Percentiles rank a stretch among this genome's conserved stretches.
Conservation (phyloP, 2,888 invertebrate genomes). For the Drosophila picticornis region DNA sequence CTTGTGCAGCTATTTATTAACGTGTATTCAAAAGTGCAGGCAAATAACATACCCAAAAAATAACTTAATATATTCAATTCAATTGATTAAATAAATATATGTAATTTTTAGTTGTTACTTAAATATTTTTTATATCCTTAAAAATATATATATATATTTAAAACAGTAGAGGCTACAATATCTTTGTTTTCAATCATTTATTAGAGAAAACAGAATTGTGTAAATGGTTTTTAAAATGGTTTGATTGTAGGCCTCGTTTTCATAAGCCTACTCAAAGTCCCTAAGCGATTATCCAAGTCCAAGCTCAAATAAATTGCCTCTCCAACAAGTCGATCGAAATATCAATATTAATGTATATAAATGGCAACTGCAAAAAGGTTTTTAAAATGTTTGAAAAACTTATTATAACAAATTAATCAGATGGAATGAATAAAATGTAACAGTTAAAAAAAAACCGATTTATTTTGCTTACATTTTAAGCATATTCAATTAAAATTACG, state of each 20-base stretch:
- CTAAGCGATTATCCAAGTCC: conserved; percentile 19
- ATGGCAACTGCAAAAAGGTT: conserved; percentile 30
- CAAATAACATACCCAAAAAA: conserved; percentile 9
- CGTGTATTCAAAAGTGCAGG: conserved; percentile 9
- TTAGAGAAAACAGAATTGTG: not conserved
- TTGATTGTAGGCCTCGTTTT: not conserved
- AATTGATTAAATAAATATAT: not conserved
- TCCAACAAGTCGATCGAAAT: conserved; percentile 35
- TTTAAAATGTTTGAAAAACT: conserved; percentile 64
- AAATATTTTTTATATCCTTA: not conserved
- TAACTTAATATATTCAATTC: conserved; percentile 4
- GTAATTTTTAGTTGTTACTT: not conserved
- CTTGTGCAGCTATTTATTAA: conserved; percentile 22
- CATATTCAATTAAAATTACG: conserved; percentile 52
- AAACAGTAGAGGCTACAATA: not conserved
- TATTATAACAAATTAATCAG: conserved; percentile 41
- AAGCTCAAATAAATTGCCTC: conserved; percentile 55
- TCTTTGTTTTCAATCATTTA: not conserved
- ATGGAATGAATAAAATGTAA: not conserved
- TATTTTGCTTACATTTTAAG: conserved; percentile 51
- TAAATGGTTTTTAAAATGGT: not conserved
- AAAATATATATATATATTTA: not conserved
- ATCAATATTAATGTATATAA: conserved; percentile 52
- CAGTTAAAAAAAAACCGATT: conserved; percentile 20
- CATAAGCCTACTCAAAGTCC: not conserved